A percentile compares a stretch with the other conserved stretches of the same genome.
These are phyloP conservation scores for Oscheius sp. DNA, from an alignment of 1,140 invertebrate genomes.

Conservation along the genomic window DNA sequence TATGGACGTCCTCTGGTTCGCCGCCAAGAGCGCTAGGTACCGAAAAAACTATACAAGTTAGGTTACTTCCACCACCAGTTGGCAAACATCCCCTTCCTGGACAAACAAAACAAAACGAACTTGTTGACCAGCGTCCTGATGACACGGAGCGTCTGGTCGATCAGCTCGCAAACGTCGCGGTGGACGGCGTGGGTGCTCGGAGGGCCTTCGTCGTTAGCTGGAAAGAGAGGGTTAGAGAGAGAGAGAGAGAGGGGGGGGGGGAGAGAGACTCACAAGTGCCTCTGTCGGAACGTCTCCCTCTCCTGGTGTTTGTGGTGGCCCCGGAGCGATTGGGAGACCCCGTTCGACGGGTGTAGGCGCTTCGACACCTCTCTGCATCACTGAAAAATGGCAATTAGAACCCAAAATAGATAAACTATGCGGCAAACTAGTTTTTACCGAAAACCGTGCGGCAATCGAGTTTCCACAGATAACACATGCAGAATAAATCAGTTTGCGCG, in stretches of 20 bases:
- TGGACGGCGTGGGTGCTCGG: not conserved
- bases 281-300: not conserved
- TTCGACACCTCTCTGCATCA: no score
- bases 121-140: slow-evolving; percentile 80
- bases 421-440: no score
- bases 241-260: not conserved
- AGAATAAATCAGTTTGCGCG: no score
- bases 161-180: slow-evolving; percentile 64
- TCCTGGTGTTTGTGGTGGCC: not conserved
- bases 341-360: not conserved
- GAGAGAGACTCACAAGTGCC: not conserved
- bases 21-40: no score
- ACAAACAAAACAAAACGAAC: slow-evolving; percentile 65
- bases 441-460: no score
- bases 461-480: no score
- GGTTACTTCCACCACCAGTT: no score
- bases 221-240: not conserved
- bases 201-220: not conserved
- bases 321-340: not conserved
- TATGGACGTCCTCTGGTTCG: no score
- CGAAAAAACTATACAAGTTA: no score
- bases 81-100: not conserved
- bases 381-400: no score
- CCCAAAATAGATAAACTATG: no score
- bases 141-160: slow-evolving; percentile 75